Percentiles rank a stretch among this genome's conserved stretches.
Evolutionary conservation across 2,113 vertebrate genomes (phyloP).

Genomic region (Platichthys flesus): DNA sequence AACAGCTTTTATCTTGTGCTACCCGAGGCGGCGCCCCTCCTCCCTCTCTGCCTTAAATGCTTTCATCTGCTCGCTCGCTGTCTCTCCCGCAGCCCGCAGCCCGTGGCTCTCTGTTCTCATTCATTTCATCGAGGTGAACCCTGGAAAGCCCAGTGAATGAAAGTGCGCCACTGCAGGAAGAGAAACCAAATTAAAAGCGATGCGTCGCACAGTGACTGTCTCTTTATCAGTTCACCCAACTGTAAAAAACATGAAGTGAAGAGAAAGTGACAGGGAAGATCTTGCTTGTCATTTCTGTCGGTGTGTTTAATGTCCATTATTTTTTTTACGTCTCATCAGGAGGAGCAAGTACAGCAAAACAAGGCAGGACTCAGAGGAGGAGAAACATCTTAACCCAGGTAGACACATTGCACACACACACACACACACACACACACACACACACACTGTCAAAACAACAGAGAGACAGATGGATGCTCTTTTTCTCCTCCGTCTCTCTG

Average conservation of each 20-base stretch:
- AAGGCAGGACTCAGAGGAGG: slow-evolving; percentile 97
- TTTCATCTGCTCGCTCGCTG: slow-evolving; percentile 70
- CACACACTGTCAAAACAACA: neutral
- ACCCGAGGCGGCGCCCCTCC: slow-evolving; percentile 68
- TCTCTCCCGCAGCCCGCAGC: slow-evolving; percentile 58
- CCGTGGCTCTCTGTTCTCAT: slow-evolving; percentile 64
- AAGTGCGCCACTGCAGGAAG: neutral
- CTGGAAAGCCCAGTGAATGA: slow-evolving; percentile 20
- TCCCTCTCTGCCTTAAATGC: slow-evolving; percentile 53
- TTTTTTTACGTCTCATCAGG: slow-evolving; percentile 76
- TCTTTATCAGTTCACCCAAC: slow-evolving; percentile 4
- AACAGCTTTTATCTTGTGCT: slow-evolving; percentile 77
- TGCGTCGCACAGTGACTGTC: neutral
- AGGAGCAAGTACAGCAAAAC: slow-evolving; percentile 98
- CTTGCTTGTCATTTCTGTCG: neutral
- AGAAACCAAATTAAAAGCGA: slow-evolving; percentile 27
- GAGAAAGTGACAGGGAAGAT: neutral
- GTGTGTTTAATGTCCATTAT: slow-evolving; percentile 22
- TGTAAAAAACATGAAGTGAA: neutral
- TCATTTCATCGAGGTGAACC: slow-evolving; percentile 56
- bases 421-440: slow-evolving; percentile 32
- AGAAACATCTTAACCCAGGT: slow-evolving; percentile 98
- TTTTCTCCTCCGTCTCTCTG: slow-evolving; percentile 20
- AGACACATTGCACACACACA: slow-evolving; percentile 60
- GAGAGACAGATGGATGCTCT: slow-evolving; percentile 21